Evolutionary conservation across 2,888 invertebrate genomes (phyloP), one percentile per base, ranked within the genome.

Genomic region (Octodonta nipae): DNA sequence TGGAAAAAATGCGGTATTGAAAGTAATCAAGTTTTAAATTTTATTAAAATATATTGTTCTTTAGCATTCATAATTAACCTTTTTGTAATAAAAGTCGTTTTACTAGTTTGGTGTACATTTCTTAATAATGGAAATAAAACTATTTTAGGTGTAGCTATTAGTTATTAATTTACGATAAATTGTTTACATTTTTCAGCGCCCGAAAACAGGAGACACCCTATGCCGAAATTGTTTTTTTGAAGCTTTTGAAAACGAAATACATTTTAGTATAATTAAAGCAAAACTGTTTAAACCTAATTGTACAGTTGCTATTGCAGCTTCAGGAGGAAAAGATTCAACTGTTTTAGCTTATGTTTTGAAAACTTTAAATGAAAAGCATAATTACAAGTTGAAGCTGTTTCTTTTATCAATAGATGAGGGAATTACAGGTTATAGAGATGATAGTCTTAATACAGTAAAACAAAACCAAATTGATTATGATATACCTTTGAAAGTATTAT

Each of bases 381-480:
- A 85, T 41, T 99, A 98, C 65, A 88, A 86, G 1, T 64, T 99
- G 8, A 75, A 93, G 34, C 66, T 99, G 22, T 73, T 87, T 45
- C 66, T 99, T 15, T 67, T 99, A 22, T 98, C 96, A 0, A 91
- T 99, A 42, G 98, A 99, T 60, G 98, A 98, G 70, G 95, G 98
- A 34, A 98, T 98, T 42, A 91, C 89, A 41, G 83, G 88, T 1
- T 89, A 89, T 58, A 68, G 96, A 45, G 95, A 96, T 61, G 95
- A 96, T 58, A 95, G 95, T 58, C 67, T 95, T 33, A 83, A 93
- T 65, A 95, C 95, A 1, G 98, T 98, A 0, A 88, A 93, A 57
- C 75, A 83, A 55, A 98, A 98, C 57, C 73, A 86, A 34, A 79
- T 85, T 49, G 92, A 96, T 58, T 98, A 96, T 66, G 75, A 77